Evolutionary conservation across 2,113 vertebrate genomes (phyloP).

Genomic region (Alligator sinensis): DNA sequence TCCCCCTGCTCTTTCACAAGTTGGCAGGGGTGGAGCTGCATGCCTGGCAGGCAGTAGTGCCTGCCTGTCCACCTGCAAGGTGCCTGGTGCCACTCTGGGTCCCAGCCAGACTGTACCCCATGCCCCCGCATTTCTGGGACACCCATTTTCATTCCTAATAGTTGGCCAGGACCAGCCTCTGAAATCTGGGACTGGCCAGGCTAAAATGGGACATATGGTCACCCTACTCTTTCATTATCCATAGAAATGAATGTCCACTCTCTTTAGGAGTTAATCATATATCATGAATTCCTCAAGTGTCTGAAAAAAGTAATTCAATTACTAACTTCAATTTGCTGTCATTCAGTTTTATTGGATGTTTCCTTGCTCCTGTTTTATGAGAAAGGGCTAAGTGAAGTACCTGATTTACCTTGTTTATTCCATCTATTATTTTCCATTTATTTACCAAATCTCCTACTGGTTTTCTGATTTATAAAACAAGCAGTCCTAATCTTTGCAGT

Average conservation of each 20-base stretch:
- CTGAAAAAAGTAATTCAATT: neutral
- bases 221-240: conserved; percentile 20
- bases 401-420: neutral
- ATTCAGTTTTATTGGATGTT: conserved; percentile 26
- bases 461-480: neutral
- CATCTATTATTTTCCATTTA: neutral
- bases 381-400: neutral
- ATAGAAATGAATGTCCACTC: neutral
- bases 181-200: too few relatives aligned
- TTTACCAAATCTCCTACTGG: neutral
- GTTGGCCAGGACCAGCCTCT: too few relatives aligned
- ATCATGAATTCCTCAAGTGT: conserved; percentile 2
- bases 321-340: neutral
- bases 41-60: too few relatives aligned
- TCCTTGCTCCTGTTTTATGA: neutral
- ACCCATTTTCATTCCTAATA: too few relatives aligned
- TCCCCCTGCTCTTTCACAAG: too few relatives aligned
- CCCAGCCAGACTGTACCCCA: too few relatives aligned
- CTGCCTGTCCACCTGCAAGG: too few relatives aligned
- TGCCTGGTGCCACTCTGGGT: too few relatives aligned
- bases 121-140: too few relatives aligned
- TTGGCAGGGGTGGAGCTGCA: too few relatives aligned
- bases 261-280: neutral
- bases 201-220: too few relatives aligned
- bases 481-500: accelerated